Evolutionary conservation across 2,113 vertebrate genomes (phyloP).

Genomic region (Peucedramus taeniatus): DNA sequence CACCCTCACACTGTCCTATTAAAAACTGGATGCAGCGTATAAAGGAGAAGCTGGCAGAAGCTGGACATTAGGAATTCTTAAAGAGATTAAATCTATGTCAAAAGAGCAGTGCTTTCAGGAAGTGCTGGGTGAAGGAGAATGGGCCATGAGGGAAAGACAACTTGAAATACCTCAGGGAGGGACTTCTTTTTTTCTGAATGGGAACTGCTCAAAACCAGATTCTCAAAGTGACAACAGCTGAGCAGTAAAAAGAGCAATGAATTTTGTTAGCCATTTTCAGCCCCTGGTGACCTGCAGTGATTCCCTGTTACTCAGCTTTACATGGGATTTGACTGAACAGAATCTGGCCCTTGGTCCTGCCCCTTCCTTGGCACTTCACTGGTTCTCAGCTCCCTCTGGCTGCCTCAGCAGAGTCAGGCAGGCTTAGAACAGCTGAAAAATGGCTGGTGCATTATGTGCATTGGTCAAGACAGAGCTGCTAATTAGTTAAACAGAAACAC

Average conservation of each 20-base stretch:
- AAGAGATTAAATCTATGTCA: background rate
- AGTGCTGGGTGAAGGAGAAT: background rate
- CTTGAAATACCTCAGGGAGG: background rate
- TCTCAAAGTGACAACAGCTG: background rate
- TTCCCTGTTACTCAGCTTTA: background rate
- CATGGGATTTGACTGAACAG: background rate
- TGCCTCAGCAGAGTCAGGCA: background rate
- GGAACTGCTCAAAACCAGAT: background rate
- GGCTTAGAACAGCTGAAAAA: conserved; percentile 1
- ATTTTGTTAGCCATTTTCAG: background rate
- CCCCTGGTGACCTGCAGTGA: background rate
- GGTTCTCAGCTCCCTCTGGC: background rate
- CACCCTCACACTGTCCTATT: background rate
- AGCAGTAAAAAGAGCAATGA: background rate
- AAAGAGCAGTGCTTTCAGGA: background rate
- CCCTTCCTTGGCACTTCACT: background rate
- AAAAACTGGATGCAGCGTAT: background rate
- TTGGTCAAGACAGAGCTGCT: background rate
- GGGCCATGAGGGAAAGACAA: background rate
- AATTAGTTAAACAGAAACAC: conserved; percentile 21
- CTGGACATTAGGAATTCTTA: background rate
- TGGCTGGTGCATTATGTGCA: background rate
- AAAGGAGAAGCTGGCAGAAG: background rate
- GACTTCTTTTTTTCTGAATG: background rate
- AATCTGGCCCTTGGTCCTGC: background rate